phyloP scores from a whole-genome alignment of 2,797 vertebrate genomes.

The Eulemur mongoz region DNA sequence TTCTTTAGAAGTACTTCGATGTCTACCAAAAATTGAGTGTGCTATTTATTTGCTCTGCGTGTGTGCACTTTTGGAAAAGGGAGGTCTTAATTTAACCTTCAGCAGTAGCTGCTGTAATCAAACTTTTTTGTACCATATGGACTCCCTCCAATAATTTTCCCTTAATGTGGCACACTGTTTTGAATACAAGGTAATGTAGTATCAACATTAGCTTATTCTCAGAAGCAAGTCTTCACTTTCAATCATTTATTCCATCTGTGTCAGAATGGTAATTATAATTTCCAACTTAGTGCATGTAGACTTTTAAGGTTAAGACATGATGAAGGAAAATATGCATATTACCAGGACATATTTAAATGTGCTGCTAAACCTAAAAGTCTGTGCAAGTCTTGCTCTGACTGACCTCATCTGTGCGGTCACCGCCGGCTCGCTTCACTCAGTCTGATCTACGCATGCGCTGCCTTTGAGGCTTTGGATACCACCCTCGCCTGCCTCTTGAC shows the following conservation, averaged over 20 bases:
- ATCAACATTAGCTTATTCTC: neutral
- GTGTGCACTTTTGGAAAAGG: neutral
- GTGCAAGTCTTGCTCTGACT: neutral
- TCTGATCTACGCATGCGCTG: no score
- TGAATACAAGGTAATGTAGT: neutral
- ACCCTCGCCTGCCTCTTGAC: neutral
- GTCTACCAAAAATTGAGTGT: neutral
- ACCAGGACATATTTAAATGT: neutral
- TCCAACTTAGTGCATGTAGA: no score
- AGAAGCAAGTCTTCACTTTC: neutral
- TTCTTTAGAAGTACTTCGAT: neutral
- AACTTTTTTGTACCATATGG: neutral
- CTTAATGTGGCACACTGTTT: no score
- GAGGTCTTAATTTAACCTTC: neutral
- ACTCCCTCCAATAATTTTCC: neutral
- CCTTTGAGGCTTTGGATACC: neutral
- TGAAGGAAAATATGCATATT: neutral
- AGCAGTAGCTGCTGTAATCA: neutral
- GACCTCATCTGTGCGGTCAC: fast-evolving
- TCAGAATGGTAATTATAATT: neutral
- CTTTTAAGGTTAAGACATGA: neutral
- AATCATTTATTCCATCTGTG: neutral
- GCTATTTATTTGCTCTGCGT: neutral
- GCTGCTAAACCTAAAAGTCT: neutral
- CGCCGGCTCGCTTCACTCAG: neutral